phyloP scores from a whole-genome alignment of 1,140 invertebrate species.

The Drosophila rufa region DNA sequence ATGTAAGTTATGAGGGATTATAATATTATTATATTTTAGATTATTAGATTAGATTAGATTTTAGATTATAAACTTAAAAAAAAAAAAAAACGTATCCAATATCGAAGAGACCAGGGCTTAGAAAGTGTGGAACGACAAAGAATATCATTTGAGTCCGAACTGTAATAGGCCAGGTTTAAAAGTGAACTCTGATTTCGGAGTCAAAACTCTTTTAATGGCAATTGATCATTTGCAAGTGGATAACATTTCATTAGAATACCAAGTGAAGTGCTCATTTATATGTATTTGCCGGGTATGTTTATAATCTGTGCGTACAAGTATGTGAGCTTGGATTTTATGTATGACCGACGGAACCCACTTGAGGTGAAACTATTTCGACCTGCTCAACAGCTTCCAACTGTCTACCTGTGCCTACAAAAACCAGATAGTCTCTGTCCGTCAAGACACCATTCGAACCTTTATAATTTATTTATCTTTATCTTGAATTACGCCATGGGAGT shows the following conservation, averaged over 20 bases:
- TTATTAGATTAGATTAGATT: too few species aligned
- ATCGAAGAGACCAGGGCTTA: background rate
- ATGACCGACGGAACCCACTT: constrained; percentile 74
- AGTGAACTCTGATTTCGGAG: constrained; percentile 65
- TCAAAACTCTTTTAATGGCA: constrained; percentile 85
- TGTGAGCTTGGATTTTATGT: constrained; percentile 31
- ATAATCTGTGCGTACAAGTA: constrained; percentile 13
- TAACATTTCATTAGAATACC: constrained; percentile 84
- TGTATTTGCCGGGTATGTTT: constrained; percentile 11
- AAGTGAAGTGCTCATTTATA: constrained; percentile 61
- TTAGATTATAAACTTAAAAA: background rate
- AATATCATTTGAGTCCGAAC: constrained; percentile 20
- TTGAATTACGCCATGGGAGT: constrained; percentile 84
- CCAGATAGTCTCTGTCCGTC: constrained; percentile 64
- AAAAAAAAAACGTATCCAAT: background rate
- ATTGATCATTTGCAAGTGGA: constrained; percentile 85
- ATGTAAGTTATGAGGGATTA: background rate
- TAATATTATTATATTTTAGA: too few species aligned
- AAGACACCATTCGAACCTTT: constrained; percentile 69
- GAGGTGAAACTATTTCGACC: constrained; percentile 83
- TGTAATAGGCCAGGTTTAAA: constrained; percentile 53
- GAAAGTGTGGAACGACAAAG: background rate
- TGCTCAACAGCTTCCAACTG: constrained; percentile 81
- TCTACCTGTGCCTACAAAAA: constrained; percentile 74
- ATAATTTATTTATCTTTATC: constrained; percentile 84